phyloP scores from a whole-genome alignment of 2,113 vertebrate species.

The Paralichthys olivaceus region DNA sequence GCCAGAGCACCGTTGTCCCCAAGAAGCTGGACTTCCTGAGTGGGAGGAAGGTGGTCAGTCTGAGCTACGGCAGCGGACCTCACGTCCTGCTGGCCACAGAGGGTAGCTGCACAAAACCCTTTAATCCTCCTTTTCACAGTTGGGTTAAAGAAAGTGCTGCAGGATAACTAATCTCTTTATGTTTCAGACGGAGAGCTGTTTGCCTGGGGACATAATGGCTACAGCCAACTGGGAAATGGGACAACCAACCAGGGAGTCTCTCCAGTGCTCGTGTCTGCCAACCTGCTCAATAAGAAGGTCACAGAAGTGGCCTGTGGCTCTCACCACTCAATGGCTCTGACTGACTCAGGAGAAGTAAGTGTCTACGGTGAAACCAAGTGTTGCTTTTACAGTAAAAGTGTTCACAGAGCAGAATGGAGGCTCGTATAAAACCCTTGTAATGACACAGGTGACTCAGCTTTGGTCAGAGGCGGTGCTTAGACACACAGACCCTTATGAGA shows the following conservation, averaged over 20 bases:
- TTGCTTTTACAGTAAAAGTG: neutral
- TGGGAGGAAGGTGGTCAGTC: conserved; percentile 92
- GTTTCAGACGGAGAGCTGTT: conserved; percentile 93
- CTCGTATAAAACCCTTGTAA: conserved; percentile 6
- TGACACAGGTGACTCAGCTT: conserved; percentile 33
- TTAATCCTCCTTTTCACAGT: conserved; percentile 3
- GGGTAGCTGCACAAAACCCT: conserved; percentile 80
- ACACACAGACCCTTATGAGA: neutral
- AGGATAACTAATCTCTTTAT: conserved; percentile 14
- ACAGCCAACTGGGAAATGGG: conserved; percentile 96
- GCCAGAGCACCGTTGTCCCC: conserved; percentile 91
- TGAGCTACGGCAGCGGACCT: conserved; percentile 96
- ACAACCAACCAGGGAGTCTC: conserved; percentile 91
- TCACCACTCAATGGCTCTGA: conserved; percentile 94
- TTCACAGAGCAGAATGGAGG: neutral
- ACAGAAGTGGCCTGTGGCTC: conserved; percentile 95
- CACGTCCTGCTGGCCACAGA: conserved; percentile 93
- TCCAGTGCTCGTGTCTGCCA: conserved; percentile 92
- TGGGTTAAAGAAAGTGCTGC: conserved; percentile 13
- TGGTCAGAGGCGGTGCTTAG: conserved; percentile 7
- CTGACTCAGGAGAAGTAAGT: conserved; percentile 94
- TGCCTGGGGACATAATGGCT: conserved; percentile 97
- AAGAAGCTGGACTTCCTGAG: conserved; percentile 94
- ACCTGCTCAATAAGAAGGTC: conserved; percentile 90
- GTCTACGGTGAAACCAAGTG: neutral